Base-by-base conservation (phyloP, 1,140 invertebrate genomes). In the Calosoma granatense region DNA sequence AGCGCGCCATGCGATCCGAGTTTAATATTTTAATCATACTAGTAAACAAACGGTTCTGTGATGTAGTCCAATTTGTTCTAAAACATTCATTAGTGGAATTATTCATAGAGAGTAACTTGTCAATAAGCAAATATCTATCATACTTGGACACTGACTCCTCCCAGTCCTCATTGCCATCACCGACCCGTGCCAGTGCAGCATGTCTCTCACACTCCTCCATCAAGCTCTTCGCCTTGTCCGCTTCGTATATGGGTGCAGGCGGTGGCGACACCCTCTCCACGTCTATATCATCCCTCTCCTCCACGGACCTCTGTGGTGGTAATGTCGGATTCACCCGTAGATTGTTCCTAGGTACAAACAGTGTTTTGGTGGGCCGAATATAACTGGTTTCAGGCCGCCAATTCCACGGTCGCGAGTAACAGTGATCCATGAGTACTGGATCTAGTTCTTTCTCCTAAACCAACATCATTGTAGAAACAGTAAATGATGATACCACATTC, bases 171-270 rank as follows among this genome's bases (percentile, higher is more conserved):
- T 76, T 72, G 11, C 78, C 74, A 20, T 76, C 73, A 58, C 80
- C 78, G 6, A 76, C 72, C 57, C 82, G 77, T n/a, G 79, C 78
- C 63, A 83, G 79, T 53, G 69, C 74, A 26, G 84, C 78, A 55
- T 81, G 72, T 26, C 78, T 75, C 60, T 87, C 81, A 70, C 85
- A 86, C 62, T 90, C 87, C 57, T 82, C 81, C 86, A 90, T 90
- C 2, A 81, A 59, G 60, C 77, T 73, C 22, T 77, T 76, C 9
- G 82, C 79, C 61, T 81, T 82, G 19, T 69, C 70, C n/a, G 78
- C 67, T 69, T 90, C 86, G 66, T 84, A 87, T 0, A 78, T 73
- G 6, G 78, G 72, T 4, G 61, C 23, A 2, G 64, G 23, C 20
- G 66, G 58, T 4, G 55, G 19, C 21, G 56, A 19, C 56, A 58